Evolutionary conservation across 2,888 invertebrate genomes (phyloP).

Genomic region (Agrotis ipsilon): DNA sequence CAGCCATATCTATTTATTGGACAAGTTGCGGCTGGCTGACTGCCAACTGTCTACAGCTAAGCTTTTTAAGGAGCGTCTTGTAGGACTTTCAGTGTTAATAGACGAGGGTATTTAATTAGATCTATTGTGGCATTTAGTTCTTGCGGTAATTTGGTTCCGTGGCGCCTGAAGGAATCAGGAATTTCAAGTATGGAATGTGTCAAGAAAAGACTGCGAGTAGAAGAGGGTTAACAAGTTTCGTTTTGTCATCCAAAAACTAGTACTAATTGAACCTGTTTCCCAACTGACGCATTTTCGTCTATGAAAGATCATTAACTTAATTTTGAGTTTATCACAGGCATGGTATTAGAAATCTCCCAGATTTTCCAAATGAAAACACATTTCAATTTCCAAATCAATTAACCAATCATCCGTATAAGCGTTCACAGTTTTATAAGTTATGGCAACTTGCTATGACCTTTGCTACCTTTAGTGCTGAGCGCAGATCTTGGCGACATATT

Average conservation of each 20-base stretch:
- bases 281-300: background rate
- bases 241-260: background rate
- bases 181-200: conserved; percentile 19
- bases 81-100: conserved; percentile 48
- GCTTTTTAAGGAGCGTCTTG: conserved; percentile 60
- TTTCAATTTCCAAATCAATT: conserved; percentile 17
- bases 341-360: background rate
- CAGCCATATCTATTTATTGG: conserved; percentile 64
- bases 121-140: conserved; percentile 47
- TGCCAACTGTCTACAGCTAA: conserved; percentile 60
- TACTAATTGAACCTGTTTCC: too few relatives aligned
- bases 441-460: conserved; percentile 57
- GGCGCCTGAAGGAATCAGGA: conserved; percentile 40
- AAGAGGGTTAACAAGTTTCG: background rate
- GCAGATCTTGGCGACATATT: conserved; percentile 63
- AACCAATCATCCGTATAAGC: conserved; percentile 17
- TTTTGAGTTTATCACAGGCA: background rate
- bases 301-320: background rate
- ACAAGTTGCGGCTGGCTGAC: conserved; percentile 59
- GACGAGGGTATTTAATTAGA: conserved; percentile 53
- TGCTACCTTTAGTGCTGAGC: conserved; percentile 57
- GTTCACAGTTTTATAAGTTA: conserved; percentile 39
- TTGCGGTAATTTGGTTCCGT: conserved; percentile 32
- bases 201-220: conserved; percentile 2
- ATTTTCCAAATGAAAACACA: conserved; percentile 8